Base-by-base conservation (phyloP, 2,113 vertebrate genomes). In the Haplochromis vanheusdeni region DNA sequence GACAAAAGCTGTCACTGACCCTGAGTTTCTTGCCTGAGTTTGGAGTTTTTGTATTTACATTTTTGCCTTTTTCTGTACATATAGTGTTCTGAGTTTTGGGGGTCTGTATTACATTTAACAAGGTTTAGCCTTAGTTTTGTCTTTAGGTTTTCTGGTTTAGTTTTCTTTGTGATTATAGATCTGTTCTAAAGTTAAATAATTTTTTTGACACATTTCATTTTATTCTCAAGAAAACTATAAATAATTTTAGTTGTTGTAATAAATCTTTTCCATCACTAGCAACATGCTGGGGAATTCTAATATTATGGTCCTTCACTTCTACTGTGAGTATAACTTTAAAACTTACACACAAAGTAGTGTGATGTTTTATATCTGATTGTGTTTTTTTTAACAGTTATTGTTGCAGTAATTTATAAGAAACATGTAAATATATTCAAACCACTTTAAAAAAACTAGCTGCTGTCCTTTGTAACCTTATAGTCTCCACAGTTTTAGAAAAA, bases 261-360 rank as follows among this genome's bases (percentile, higher is more conserved):
- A 31, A 31, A 31, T 31, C 31, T 31, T 31, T 31, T 31, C 31
- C 6, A 31, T 31, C 31, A 31, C 31, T 31, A 31, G 31, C 31
- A 6, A 31, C 31, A 31, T 31, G 31, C 31, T 31, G 6, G 31
- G 31, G 31, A 31, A 31, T 31, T 31, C 31, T 31, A 31, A 28
- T 28, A n/a, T 52, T 52, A 10, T 6, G 19, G 9, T 52, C 9
- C 19, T 52, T n/a, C 1, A 1, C 0, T 0, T 52, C 49, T 52
- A 52, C 9, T n/a, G 49, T 52, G 3, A 52, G 49, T 52, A 52
- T 3, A n/a, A n/a, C 49, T 52, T 52, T 52, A 52, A 52, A 52
- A 52, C 49, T 52, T n/a, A 52, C 19, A 52, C 2, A 0, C 19
- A n/a, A 52, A 52, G 49, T 52, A 52, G 49, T 52, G 19, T n/a